Percentiles rank a stretch among this genome's conserved stretches.
These are phyloP conservation scores for Epinephelus awoara DNA, from an alignment of 2,797 vertebrate genomes.

Conservation along the genomic window DNA sequence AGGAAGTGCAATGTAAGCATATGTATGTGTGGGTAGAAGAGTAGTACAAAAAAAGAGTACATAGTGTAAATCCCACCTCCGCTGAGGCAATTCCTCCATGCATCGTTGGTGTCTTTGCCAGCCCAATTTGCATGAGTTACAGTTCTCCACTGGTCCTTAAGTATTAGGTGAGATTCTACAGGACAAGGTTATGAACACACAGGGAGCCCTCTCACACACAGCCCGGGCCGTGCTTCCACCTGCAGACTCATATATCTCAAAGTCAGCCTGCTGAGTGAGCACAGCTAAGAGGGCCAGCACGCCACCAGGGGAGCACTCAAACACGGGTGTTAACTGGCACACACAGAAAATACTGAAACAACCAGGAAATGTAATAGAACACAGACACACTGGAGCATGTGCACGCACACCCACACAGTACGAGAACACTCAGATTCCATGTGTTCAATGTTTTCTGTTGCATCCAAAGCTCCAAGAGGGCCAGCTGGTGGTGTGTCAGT, in stretches of 20 bases:
- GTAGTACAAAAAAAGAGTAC: constrained; percentile 48
- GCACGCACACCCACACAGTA: not conserved
- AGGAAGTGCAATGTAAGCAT: constrained; percentile 74
- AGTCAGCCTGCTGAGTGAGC: constrained; percentile 81
- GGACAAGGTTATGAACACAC: constrained; percentile 78
- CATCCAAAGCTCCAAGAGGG: constrained; percentile 92
- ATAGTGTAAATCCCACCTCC: constrained; percentile 66
- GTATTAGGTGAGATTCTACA: constrained; percentile 71
- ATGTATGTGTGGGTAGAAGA: constrained; percentile 51
- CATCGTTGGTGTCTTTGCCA: constrained; percentile 75
- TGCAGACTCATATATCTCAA: constrained; percentile 80
- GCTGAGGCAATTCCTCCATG: constrained; percentile 72
- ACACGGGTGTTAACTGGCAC: constrained; percentile 59
- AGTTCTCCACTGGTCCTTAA: constrained; percentile 76
- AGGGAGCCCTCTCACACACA: constrained; percentile 67
- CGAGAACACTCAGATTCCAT: constrained; percentile 5
- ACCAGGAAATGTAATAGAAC: constrained; percentile 15
- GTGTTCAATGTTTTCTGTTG: constrained; percentile 49
- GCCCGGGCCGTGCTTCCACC: constrained; percentile 56
- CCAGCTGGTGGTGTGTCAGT: constrained; percentile 92
- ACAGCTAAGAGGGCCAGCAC: constrained; percentile 64
- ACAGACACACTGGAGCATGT: not conserved
- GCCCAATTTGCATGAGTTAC: constrained; percentile 85
- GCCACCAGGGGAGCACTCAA: constrained; percentile 68
- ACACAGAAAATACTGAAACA: constrained; percentile 59